Conservation (phyloP, 2,797 vertebrate species). For the Epinephelus malabaricus region DNA sequence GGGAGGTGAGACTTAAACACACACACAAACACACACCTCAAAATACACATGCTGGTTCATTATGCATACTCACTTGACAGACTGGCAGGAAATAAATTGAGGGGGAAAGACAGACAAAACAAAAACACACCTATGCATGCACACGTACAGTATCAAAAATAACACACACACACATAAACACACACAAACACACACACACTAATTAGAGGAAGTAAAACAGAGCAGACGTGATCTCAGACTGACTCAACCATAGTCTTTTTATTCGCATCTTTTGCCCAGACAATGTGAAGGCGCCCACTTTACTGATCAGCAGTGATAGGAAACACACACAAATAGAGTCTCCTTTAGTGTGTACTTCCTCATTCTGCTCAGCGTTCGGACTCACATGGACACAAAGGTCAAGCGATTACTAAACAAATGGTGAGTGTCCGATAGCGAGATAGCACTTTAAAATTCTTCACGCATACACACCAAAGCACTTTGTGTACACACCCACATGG, state of each 20-base stretch:
- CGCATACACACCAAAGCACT: not conserved
- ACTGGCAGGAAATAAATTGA: constrained; percentile 45
- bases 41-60: constrained; percentile 11
- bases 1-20: constrained; percentile 40
- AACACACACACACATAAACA: not conserved
- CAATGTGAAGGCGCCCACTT: constrained; percentile 20
- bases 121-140: constrained; percentile 10
- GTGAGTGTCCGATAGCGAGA: constrained; percentile 17
- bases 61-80: constrained; percentile 41
- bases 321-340: not conserved
- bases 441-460: constrained; percentile 15
- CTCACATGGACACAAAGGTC: constrained; percentile 31
- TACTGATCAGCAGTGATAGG: constrained; percentile 12
- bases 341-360: constrained; percentile 11
- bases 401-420: constrained; percentile 12
- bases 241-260: constrained; percentile 30
- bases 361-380: not conserved
- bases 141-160: constrained; percentile 8
- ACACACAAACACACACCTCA: constrained; percentile 17
- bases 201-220: not conserved
- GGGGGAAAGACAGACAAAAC: constrained; percentile 7
- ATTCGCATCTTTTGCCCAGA: constrained; percentile 22
- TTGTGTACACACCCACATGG: constrained; percentile 16
- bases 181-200: not conserved
- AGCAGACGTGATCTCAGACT: constrained; percentile 47